Conservation (phyloP, 2,888 invertebrate species). For the Nomada goodeniana region DNA sequence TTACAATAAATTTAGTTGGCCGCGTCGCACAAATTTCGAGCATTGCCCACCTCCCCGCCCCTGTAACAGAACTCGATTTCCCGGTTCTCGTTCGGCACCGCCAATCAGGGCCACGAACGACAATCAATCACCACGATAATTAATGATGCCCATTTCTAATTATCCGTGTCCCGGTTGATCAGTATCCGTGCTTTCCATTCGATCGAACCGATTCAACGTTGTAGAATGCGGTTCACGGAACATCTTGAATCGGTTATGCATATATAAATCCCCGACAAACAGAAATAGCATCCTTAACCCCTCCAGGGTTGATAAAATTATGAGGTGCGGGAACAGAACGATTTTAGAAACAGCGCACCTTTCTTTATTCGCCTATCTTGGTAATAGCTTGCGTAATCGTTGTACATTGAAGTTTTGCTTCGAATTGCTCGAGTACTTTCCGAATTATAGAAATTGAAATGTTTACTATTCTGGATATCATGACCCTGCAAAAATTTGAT, state of each 20-base stretch:
- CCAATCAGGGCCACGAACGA: slow-evolving; percentile 16
- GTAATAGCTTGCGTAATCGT: no score
- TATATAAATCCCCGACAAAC: slow-evolving; percentile 35
- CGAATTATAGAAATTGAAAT: no score
- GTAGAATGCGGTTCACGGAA: slow-evolving; percentile 11
- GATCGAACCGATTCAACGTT: slow-evolving; percentile 29
- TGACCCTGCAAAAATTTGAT: no score
- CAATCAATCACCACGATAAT: slow-evolving; percentile 54
- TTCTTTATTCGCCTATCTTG: no score
- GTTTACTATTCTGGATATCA: no score
- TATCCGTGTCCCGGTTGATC: slow-evolving; percentile 61
- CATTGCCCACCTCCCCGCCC: neutral
- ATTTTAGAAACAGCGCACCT: neutral
- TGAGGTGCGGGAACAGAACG: neutral
- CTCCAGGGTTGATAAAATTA: no score
- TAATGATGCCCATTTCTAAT: slow-evolving; percentile 63
- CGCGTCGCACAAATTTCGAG: neutral
- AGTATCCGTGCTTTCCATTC: slow-evolving; percentile 61
- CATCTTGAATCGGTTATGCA: slow-evolving; percentile 40
- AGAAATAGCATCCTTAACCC: neutral
- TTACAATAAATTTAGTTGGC: slow-evolving; percentile 7
- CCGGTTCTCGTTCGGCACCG: slow-evolving; percentile 36
- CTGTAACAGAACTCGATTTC: slow-evolving; percentile 23
- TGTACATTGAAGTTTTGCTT: no score
- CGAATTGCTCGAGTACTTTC: no score